Conservation (phyloP, 2,888 invertebrate genomes). For the Mylabris sibirica region DNA sequence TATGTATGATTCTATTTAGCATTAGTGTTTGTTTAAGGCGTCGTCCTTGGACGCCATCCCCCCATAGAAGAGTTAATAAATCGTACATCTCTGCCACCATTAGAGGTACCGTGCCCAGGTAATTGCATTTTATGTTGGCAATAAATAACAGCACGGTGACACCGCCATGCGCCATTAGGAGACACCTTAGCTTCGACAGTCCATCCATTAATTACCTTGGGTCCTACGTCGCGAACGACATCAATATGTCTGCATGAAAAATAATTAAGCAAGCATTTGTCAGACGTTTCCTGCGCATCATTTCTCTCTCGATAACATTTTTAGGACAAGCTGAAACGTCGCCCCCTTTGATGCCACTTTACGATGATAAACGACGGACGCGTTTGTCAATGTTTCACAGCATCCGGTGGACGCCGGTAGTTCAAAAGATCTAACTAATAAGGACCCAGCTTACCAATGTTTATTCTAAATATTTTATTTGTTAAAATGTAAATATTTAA, state of each 20-base stretch:
- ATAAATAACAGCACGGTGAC: conserved; percentile 53
- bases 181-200: conserved; percentile 50
- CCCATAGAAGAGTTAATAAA: conserved; percentile 41
- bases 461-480: conserved; percentile 50
- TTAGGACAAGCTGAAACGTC: conserved; percentile 56
- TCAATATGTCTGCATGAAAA: conserved; percentile 59
- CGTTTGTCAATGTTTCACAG: conserved; percentile 58
- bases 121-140: conserved; percentile 53
- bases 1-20: not conserved
- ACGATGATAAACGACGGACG: conserved; percentile 58
- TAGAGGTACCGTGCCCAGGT: conserved; percentile 53
- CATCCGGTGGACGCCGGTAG: conserved; percentile 52
- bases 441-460: conserved; percentile 47
- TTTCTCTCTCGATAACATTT: conserved; percentile 60
- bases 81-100: conserved; percentile 38
- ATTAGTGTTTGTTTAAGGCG: not conserved
- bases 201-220: conserved; percentile 52
- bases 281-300: conserved; percentile 59
- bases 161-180: conserved; percentile 51
- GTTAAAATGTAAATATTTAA: conserved; percentile 51
- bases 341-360: conserved; percentile 59
- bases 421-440: conserved; percentile 44
- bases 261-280: conserved; percentile 62
- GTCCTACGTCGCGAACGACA: conserved; percentile 41
- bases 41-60: conserved; percentile 29